Evolutionary conservation across 2,797 vertebrate species (phyloP).

Genomic region (Esox lucius): DNA sequence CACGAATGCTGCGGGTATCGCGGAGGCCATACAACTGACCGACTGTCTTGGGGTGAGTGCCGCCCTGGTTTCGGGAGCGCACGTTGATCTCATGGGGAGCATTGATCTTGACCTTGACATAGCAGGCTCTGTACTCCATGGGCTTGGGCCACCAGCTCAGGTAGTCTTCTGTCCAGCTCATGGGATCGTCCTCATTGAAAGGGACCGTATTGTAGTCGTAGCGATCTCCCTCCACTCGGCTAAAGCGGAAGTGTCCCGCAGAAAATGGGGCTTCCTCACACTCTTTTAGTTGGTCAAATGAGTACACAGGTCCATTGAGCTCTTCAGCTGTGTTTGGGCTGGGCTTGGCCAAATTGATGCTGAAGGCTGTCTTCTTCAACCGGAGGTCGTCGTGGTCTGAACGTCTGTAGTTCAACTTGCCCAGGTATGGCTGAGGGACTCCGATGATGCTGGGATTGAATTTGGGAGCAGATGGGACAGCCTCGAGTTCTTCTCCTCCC

Average conservation of each 20-base stretch:
- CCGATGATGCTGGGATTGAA: conserved; percentile 87
- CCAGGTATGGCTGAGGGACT: conserved; percentile 90
- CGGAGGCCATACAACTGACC: conserved; percentile 93
- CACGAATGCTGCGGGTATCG: conserved; percentile 89
- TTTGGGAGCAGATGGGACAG: conserved; percentile 88
- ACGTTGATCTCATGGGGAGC: conserved; percentile 89
- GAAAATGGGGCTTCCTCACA: conserved; percentile 90
- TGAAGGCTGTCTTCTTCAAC: conserved; percentile 93
- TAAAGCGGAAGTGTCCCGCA: conserved; percentile 92
- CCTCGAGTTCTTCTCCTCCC: conserved; percentile 93
- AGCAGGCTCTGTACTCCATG: conserved; percentile 95
- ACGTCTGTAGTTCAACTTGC: conserved; percentile 89
- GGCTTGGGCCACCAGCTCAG: conserved; percentile 98
- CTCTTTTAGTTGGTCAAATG: conserved; percentile 86
- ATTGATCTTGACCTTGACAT: conserved; percentile 89
- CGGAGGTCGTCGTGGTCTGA: conserved; percentile 88
- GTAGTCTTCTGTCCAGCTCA: conserved; percentile 98
- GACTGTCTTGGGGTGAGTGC: conserved; percentile 89
- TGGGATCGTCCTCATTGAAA: conserved; percentile 94
- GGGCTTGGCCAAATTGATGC: conserved; percentile 92
- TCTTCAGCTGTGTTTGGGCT: conserved; percentile 85
- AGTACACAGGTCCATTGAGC: conserved; percentile 90
- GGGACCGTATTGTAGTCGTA: conserved; percentile 96
- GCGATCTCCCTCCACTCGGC: conserved; percentile 89
- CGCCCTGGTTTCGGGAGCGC: conserved; percentile 93